Base-by-base conservation (phyloP, 2,113 vertebrate genomes). In the Phalacrocorax aristotelis region DNA sequence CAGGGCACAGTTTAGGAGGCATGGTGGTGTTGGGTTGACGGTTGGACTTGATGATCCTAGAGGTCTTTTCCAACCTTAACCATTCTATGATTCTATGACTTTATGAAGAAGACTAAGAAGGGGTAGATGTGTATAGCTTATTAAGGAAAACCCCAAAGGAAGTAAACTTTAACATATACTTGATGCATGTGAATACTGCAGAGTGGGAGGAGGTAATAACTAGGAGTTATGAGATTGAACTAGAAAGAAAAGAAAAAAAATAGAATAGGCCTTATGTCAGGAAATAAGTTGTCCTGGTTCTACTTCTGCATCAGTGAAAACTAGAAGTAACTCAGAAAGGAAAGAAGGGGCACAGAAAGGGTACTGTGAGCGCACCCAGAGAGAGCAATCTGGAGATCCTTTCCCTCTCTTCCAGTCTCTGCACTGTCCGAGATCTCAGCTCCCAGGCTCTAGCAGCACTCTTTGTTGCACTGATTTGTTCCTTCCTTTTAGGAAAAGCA, bases 141-240 rank as follows among this genome's bases (percentile, higher is more conserved):
- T 36, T 77, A 82, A 95, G 40, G 42, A 95, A 77, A 19, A 32
- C 18, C 38, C 30, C 27, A 7, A 69, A 7, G 49, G 58, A 57
- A 74, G 52, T 49, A 62, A 89, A 62, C 17, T 93, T 25, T 26
- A 85, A 80, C 83, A 87, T 51, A 61, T 23, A 61, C 52, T 78
- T 87, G 89, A 96, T 64, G 21, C 36, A 80, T 48, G 58, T 62
- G 70, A 88, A 77, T 38, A 38, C 46, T 66, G 42, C 36, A 65
- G 69, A 81, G 70, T 55, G 18, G 84, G 60, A 77, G 23, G 51
- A 87, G 32, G 66, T 40, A 90, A 80, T 79, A 96, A 65, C 40
- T 42, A 51, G 12, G 40, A 89, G 36, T 80, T 85, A 83, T 29
- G 60, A 91, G 58, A 83, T 55, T 70, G 85, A 97, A 93, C 25